phyloP scores from a whole-genome alignment of 2,113 vertebrate genomes.

The Oostethus manadensis region DNA sequence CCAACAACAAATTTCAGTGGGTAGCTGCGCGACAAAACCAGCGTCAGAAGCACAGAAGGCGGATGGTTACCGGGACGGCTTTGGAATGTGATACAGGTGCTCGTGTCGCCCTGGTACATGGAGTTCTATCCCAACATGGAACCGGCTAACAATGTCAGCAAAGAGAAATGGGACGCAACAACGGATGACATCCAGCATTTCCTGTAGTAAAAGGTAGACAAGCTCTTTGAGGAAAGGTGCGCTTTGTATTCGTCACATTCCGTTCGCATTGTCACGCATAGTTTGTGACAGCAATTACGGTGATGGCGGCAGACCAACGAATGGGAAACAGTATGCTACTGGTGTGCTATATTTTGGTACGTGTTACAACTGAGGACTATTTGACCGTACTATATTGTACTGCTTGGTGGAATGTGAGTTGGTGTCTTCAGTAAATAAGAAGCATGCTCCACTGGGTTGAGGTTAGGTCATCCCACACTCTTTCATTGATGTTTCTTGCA shows the following conservation, averaged over 20 bases:
- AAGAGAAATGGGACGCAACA: neutral
- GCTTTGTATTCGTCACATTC: neutral
- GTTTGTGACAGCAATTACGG: neutral
- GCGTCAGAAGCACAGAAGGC: no score
- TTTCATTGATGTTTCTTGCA: neutral
- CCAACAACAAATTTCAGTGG: no score
- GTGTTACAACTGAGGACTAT: neutral
- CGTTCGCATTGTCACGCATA: neutral
- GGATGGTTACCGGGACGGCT: no score
- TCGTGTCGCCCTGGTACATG: no score
- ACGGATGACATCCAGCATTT: conserved; percentile 4
- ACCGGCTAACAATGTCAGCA: neutral
- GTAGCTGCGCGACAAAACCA: no score
- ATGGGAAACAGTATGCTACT: neutral
- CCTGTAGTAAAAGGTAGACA: conserved; percentile 2
- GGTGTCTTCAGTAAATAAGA: neutral
- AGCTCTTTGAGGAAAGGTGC: neutral
- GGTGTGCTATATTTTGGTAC: neutral
- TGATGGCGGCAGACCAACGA: neutral
- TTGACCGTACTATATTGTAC: neutral
- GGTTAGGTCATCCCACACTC: neutral
- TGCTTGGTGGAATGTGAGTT: neutral
- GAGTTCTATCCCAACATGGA: neutral
- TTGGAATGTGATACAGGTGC: no score
- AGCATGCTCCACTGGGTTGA: neutral